These are phyloP conservation scores for Sycon ciliatum DNA, from an alignment of 37 sponge, comb jelly and placozoan species.

Conservation along the genomic window DNA sequence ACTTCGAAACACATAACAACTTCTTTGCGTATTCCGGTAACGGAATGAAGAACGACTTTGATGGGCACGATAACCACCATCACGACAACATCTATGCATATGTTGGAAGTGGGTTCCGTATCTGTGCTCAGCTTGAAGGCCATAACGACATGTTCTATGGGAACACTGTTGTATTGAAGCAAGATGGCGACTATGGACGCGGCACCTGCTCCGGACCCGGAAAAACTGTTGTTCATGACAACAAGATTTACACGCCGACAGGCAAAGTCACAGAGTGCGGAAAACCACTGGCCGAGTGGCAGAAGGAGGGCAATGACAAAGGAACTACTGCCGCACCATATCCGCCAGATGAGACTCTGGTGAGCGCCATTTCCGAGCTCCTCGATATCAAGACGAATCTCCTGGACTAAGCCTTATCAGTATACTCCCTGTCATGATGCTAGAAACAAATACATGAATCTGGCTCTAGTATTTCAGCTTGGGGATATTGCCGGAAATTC, in stretches of 20 bases:
- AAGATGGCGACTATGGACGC: conserved; percentile 43
- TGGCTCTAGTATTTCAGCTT: too few relatives aligned
- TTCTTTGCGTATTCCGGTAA: conserved; percentile 5
- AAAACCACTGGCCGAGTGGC: conserved; percentile 46
- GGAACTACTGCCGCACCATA: conserved; percentile 33
- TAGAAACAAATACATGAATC: too few relatives aligned
- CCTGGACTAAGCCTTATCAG: too few relatives aligned
- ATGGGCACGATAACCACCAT: conserved; percentile 36
- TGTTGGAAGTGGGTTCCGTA: conserved; percentile 35
- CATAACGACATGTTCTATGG: conserved; percentile 50
- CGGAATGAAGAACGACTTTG: conserved; percentile 54
- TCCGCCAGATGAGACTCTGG: conserved; percentile 32
- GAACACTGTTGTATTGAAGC: conserved; percentile 38
- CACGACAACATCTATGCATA: conserved; percentile 33
- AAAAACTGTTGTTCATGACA: conserved; percentile 48
- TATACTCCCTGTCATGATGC: too few relatives aligned
- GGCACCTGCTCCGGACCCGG: conserved; percentile 29
- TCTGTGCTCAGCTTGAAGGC: conserved; percentile 30
- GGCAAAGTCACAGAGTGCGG: conserved; percentile 55
- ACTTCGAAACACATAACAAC: background rate
- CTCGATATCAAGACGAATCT: too few relatives aligned
- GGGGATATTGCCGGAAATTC: too few relatives aligned
- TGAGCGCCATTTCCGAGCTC: background rate
- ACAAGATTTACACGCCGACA: conserved; percentile 40
- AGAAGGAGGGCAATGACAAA: conserved; percentile 47